Conservation (phyloP, 2,113 vertebrate genomes). For the Odocoileus virginianus region DNA sequence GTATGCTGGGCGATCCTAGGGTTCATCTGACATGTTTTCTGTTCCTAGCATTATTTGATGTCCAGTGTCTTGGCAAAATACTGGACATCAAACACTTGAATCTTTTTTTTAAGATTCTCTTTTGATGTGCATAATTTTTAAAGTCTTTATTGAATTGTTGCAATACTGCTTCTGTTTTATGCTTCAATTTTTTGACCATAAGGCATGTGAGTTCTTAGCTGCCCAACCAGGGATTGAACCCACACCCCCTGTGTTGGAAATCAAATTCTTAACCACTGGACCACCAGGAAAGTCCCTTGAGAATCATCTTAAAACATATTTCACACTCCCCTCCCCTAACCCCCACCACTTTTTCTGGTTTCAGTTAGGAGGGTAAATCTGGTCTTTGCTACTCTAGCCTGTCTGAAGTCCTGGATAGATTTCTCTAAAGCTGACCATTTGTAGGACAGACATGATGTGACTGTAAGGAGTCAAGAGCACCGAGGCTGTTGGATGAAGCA, state of each 20-base stretch:
- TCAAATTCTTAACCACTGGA: background rate
- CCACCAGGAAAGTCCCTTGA: background rate
- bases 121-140: background rate
- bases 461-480: background rate
- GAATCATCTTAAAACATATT: background rate
- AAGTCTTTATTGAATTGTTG: background rate
- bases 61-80: background rate
- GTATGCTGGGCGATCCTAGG: background rate
- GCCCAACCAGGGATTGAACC: background rate
- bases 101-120: background rate
- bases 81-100: too few relatives aligned
- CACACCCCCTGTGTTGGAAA: background rate
- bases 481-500: background rate
- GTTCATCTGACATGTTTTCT: background rate
- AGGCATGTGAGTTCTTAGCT: background rate
- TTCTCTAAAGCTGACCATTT: background rate
- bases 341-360: background rate
- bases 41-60: background rate
- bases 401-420: background rate
- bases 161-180: background rate
- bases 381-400: background rate
- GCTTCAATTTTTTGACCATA: background rate
- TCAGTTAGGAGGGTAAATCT: background rate
- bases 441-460: background rate
- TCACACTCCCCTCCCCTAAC: background rate